Percentiles rank a stretch among this genome's conserved stretches.
Conservation (phyloP, 2,113 vertebrate genomes). For the Ia io region DNA sequence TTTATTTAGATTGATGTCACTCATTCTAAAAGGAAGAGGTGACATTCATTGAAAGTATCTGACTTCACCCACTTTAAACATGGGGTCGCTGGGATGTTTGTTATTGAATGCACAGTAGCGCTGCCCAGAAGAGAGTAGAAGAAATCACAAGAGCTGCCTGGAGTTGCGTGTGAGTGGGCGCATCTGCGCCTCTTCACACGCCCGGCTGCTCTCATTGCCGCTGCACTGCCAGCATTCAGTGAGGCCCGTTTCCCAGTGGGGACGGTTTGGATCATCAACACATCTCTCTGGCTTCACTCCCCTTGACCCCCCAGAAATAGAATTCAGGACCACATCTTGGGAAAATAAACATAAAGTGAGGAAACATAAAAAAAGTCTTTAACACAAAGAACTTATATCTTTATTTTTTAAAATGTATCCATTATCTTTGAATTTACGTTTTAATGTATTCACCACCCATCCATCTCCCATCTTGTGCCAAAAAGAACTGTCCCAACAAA, state of each 20-base stretch:
- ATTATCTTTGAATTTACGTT: background rate
- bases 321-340: background rate
- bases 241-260: background rate
- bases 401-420: background rate
- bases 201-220: too few species aligned
- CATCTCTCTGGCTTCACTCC: background rate
- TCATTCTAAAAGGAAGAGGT: background rate
- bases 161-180: background rate
- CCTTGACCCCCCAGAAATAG: background rate
- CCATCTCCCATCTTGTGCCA: background rate
- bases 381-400: background rate
- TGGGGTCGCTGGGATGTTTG: background rate
- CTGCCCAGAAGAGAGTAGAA: background rate
- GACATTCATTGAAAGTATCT: background rate
- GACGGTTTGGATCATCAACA: background rate
- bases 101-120: accelerated
- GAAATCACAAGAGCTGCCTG: background rate
- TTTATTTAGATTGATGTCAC: background rate
- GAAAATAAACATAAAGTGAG: background rate
- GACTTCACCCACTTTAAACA: background rate
- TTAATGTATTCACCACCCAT: background rate
- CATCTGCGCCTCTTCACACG: accelerated
- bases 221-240: background rate
- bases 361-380: background rate
- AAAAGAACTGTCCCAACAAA: background rate